Evolutionary conservation across 2,888 invertebrate species (phyloP), one percentile per base, ranked within the genome.

Genomic region (Agrypnus murinus): DNA sequence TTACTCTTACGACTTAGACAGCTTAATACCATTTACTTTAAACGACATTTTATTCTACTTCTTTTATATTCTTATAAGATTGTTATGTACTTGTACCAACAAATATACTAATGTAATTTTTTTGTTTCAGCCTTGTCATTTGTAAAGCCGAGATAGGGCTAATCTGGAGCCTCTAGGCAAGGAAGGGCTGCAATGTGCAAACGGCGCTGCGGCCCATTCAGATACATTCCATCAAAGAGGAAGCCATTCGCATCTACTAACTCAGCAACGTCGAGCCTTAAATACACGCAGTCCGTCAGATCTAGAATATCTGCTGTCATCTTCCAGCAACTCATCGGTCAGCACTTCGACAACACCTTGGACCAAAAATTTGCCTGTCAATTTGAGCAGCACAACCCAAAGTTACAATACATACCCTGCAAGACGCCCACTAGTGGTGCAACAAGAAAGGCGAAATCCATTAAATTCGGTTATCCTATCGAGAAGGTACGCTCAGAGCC

Each of bases 131-230:
- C 31, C 62, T 57, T 14, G 19, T 8, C n/a, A 46, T 9, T 45
- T 45, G 64, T 72, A 69, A 68, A 65, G 43, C 25, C 19, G 15
- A 40, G 34, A 57, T 32, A 53, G 62, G 72, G 50, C 65, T 71
- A 69, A 72, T 62, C 79, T 80, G 80, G 80, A 80, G 77, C 74
- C 77, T 73, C 74, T 68, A 63, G 38, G 64, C 50, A 58, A 59
- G 66, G 71, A 63, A 69, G 81, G 83, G 84, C 84, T 85, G 85
- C 85, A 81, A 85, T 85, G 85, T 83, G 77, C 79, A 80, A 76
- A 74, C 74, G 79, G 80, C 79, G 78, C 81, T 80, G 83, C 83
- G 82, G 83, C 84, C 81, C 77, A 77, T 74, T 74, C 77, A 65
- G 73, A 78, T 74, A 82, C 83, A 81, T 83, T 82, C 81, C 83